Evolutionary conservation across 2,888 invertebrate species (phyloP), one percentile per base, ranked within the genome.

Genomic region (Caenorhabditis sp.): DNA sequence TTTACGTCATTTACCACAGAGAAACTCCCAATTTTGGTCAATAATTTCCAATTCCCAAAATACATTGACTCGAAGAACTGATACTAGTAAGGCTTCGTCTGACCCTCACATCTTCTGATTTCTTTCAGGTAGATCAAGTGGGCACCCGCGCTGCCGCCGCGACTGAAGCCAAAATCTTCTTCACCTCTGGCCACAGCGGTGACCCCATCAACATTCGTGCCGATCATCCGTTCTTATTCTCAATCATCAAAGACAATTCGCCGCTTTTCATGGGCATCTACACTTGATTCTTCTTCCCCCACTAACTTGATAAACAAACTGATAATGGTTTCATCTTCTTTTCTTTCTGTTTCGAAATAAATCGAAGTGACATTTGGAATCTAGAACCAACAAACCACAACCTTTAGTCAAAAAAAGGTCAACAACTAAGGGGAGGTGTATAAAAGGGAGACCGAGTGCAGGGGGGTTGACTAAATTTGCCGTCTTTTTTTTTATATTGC

Each of bases 71-170:
- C 4, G 31, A 35, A 35, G 8, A 35, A 35, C 4, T 35, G 31
- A 35, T 35, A 35, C 31, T 4, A 35, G 8, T 38, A 38, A 38
- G 38, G 38, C 38, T 38, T 38, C 38, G 38, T 38, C 12, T 38
- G 38, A 38, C 38, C 38, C 12, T 38, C 10, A 5, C 38, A 12
- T 12, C 38, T 5, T 44, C 14, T 44, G 44, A 14, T 44, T 16
- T 35, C 8, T 80, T 84, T 19, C 76, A 90, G 90, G 85, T 86
- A 0, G 88, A 90, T 51, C 87, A 90, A 68, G 56, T 74, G 47
- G 89, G 89, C 6, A 86, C 90, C 6, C 84, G 84, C 22, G 90
- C 89, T 6, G 89, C 90, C 10, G 90, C 89, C 3, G 87, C 84
- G 12, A 90, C 89, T 10, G 86, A 80, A 26, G 76, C 85, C 41